Evolutionary conservation across 2,888 invertebrate genomes (phyloP), one percentile per base, ranked within the genome.

Genomic region (Drosophila pseudotakahashii): DNA sequence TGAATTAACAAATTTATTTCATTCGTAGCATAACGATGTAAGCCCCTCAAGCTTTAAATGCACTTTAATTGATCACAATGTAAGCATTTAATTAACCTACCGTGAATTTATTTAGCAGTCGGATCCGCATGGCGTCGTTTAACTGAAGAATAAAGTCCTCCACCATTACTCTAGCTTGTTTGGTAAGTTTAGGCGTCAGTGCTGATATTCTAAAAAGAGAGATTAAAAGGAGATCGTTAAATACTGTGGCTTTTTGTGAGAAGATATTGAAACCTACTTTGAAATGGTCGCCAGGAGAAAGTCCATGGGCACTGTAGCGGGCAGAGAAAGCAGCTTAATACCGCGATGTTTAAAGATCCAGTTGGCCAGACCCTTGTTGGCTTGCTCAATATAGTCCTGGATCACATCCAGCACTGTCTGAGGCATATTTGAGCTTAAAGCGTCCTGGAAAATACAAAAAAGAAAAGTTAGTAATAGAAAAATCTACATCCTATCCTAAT

Each of bases 311-410:
- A 98, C 93, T 50, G 97, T 94, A 89, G 97, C 98, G 0, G 98
- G 98, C 67, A 98, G 93, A 57, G 97, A 95, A 2, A 98, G 92
- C 50, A 97, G 93, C 81, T 97, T 95, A 92, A 98, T 95, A 47
- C 97, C 96, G 75, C 95, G 94, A 88, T 96, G 96, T 81, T 96
- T 95, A 93, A 98, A 97, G 75, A 98, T 93, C 97, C 98, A 98
- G 92, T 97, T 98, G 61, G 97, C 94, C 30, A 98, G 92, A 3
- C 98, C 98, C 89, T 95, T 96, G 92, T 98, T 98, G 0, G 98
- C 97, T 0, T 97, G 95, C 90, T 98, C 97, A 77, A 98, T 97
- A 0, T 98, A 98, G 89, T 97, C 97, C 93, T 98, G 98, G 92
- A 98, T 96, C 89, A 97, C 96, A 81, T 95, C 96, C 92, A 97